Conservation (phyloP, 2,113 vertebrate genomes). For the Casuarius casuarius region DNA sequence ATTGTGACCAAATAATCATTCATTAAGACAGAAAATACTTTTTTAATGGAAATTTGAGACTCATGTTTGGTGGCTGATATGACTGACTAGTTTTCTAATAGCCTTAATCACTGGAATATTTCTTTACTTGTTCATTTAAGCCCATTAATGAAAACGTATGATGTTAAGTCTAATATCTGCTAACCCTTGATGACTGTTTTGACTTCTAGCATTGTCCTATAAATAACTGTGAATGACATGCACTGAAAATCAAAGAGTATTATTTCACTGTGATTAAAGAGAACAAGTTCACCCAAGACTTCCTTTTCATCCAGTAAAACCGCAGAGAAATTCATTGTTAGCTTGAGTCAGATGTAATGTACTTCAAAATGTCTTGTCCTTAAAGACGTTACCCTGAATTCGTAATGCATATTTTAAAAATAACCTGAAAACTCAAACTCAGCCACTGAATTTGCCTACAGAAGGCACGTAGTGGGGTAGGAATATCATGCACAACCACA, state of each 20-base stretch:
- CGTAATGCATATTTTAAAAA: slow-evolving; percentile 42
- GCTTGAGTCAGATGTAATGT: slow-evolving; percentile 47
- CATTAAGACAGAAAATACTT: slow-evolving; percentile 41
- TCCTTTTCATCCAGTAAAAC: slow-evolving; percentile 53
- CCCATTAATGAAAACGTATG: slow-evolving; percentile 54
- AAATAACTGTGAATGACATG: slow-evolving; percentile 70
- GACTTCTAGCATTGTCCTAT: slow-evolving; percentile 71
- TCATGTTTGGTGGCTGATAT: slow-evolving; percentile 26
- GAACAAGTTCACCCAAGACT: slow-evolving; percentile 51
- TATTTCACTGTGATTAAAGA: slow-evolving; percentile 69
- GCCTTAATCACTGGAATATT: slow-evolving; percentile 52
- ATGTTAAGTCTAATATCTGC: slow-evolving; percentile 68
- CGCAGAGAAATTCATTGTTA: slow-evolving; percentile 60
- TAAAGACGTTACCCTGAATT: slow-evolving; percentile 48
- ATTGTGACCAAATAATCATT: slow-evolving; percentile 44
- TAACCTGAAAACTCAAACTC: slow-evolving; percentile 1
- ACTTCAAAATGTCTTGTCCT: slow-evolving; percentile 57
- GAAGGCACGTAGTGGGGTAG: background rate
- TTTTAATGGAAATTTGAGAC: slow-evolving; percentile 47
- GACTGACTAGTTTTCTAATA: slow-evolving; percentile 66
- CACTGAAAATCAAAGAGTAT: slow-evolving; percentile 68
- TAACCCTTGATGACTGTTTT: slow-evolving; percentile 73
- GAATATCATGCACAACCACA: background rate
- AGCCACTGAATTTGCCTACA: background rate
- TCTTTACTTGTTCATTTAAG: slow-evolving; percentile 57